These are phyloP conservation scores for Pseudanteris insignis DNA, from an alignment of 2,888 invertebrate species.

Conservation along the genomic window DNA sequence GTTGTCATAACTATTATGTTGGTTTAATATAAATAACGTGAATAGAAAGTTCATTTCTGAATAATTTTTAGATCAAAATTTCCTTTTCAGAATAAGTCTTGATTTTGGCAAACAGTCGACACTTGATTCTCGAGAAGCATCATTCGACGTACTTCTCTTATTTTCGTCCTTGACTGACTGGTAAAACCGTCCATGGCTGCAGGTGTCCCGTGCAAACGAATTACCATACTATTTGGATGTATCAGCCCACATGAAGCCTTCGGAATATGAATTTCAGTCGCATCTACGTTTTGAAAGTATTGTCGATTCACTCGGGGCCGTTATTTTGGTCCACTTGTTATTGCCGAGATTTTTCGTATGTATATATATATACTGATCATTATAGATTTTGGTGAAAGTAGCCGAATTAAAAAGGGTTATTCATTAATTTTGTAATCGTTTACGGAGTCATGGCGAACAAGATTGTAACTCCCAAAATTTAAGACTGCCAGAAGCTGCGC, in stretches of 20 bases:
- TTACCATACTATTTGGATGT: slow-evolving; percentile 25
- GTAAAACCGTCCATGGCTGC: slow-evolving; percentile 19
- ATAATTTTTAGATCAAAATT: too few species aligned
- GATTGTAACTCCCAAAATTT: too few species aligned
- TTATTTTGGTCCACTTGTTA: slow-evolving; percentile 10
- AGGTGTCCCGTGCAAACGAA: slow-evolving; percentile 26
- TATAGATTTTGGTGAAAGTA: too few species aligned
- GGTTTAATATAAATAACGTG: too few species aligned
- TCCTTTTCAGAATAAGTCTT: too few species aligned
- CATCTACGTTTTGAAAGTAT: slow-evolving; percentile 17
- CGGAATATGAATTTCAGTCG: slow-evolving; percentile 21
- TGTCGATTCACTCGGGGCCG: slow-evolving; percentile 2
- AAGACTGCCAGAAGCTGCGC: too few species aligned
- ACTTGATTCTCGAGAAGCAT: neutral
- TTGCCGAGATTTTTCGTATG: slow-evolving; percentile 2
- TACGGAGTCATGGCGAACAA: too few species aligned
- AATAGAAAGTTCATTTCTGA: too few species aligned
- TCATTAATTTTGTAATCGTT: too few species aligned
- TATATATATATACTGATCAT: too few species aligned
- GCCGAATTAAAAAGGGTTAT: too few species aligned
- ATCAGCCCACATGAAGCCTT: slow-evolving; percentile 19
- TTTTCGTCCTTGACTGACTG: slow-evolving; percentile 29
- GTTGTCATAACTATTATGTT: too few species aligned
- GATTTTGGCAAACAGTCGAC: slow-evolving; percentile 2
- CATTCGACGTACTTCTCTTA: neutral